These are phyloP conservation scores for Oligia fasciuncula DNA, from an alignment of 2,888 invertebrate species.

Conservation along the genomic window DNA sequence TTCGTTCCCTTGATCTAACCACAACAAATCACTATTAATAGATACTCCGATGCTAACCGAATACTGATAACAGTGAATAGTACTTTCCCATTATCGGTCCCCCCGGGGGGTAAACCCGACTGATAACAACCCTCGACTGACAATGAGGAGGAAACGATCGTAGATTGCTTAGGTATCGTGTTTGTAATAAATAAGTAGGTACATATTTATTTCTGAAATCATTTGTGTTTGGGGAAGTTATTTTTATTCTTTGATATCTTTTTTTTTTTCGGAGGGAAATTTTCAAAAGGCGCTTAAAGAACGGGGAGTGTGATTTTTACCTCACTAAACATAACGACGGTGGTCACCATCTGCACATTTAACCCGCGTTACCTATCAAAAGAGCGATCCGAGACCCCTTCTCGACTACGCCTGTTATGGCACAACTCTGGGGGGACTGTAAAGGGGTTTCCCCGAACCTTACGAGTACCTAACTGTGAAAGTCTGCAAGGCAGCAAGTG, in stretches of 20 bases:
- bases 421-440: background rate
- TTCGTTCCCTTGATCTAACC: background rate
- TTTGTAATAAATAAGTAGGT: constrained; percentile 1
- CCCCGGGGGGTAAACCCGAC: background rate
- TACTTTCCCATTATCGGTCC: constrained; percentile 2
- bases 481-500: background rate
- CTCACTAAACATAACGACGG: too few relatives aligned
- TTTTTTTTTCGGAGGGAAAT: background rate
- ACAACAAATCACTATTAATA: constrained; percentile 52
- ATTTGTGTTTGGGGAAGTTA: background rate
- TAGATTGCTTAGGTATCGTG: background rate
- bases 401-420: too few relatives aligned
- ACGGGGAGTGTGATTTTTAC: too few relatives aligned
- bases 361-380: too few relatives aligned
- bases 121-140: constrained; percentile 14
- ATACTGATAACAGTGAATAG: constrained; percentile 44
- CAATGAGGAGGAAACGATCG: constrained; percentile 17
- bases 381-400: too few relatives aligned
- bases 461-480: background rate
- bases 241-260: background rate
- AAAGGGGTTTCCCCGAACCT: background rate
- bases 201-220: background rate
- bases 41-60: constrained; percentile 27
- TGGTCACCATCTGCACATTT: too few relatives aligned
- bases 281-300: background rate